Evolutionary conservation across 2,797 vertebrate genomes (phyloP), one percentile per base, ranked within the genome.

Genomic region (Centropyge bicolor): DNA sequence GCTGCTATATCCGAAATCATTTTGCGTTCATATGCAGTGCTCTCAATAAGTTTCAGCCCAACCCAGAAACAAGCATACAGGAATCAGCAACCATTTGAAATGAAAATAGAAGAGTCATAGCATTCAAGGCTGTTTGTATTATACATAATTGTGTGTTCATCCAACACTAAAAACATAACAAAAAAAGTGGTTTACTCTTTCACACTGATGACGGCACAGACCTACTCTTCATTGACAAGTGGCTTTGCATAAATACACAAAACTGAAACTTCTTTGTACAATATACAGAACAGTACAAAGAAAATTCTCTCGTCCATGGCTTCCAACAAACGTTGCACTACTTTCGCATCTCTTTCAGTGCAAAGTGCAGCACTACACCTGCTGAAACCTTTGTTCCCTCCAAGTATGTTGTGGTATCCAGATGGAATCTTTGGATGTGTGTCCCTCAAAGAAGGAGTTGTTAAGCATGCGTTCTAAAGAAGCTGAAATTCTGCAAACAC

Each of bases 21-120:
- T 36, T 57, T n/a, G 49, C 59, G 22, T 43, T 41, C n/a, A 59
- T 10, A 40, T 73, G n/a, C 61, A 61, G 40, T 57, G 46, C 22
- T 46, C 24, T 40, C n/a, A 38, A 70, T 75, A 65, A 8, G 68
- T 70, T 68, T 56, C 55, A 70, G 66, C 40, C 22, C n/a, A n/a
- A n/a, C 22, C 49, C 9, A 59, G 14, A 61, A 70, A 86, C 57
- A 38, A 54, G 67, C 48, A 70, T 67, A 20, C 31, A 68, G 10
- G 36, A 63, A 27, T n/a, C 9, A 31, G 49, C 24, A 27, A n/a
- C 49, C 19, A 38, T 72, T 45, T 71, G 19, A 51, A 22, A 51
- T 73, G 4, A 46, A 65, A 22, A 19, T 10, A 54, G 45, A 49
- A 13, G 75, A 57, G 38, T 67, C 55, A 13, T 8, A 61, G 35